Percentiles rank a stretch among this genome's conserved stretches.
phyloP scores from a whole-genome alignment of 1,140 invertebrate genomes.

The Drosophila mayri region DNA sequence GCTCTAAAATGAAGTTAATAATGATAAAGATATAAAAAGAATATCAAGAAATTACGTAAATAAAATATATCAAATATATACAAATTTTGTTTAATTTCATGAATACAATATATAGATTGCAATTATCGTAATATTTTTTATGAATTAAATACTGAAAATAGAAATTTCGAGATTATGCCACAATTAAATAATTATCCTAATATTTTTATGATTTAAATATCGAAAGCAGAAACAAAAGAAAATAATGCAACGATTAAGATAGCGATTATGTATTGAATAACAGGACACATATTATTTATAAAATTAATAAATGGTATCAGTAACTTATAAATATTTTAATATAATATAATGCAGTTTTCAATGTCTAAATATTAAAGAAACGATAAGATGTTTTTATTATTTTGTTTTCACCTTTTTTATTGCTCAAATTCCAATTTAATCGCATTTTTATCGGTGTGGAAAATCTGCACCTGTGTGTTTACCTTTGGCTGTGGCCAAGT shows the following conservation, averaged over 20 bases:
- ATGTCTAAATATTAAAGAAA: too few relatives aligned
- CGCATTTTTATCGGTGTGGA: conserved; percentile 10
- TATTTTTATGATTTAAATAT: neutral
- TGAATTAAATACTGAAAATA: too few relatives aligned
- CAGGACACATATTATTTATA: too few relatives aligned
- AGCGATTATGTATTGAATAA: neutral
- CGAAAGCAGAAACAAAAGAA: neutral
- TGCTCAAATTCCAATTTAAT: neutral
- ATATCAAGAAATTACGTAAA: neutral
- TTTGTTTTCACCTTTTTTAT: too few relatives aligned
- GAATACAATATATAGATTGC: too few relatives aligned
- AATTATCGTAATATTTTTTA: too few relatives aligned
- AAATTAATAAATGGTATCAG: too few relatives aligned
- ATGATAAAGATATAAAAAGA: too few relatives aligned
- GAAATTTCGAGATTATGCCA: neutral
- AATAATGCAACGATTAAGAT: neutral
- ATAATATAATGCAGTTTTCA: neutral
- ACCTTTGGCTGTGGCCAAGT: conserved; percentile 29
- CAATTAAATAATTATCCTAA: neutral
- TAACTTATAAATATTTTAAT: too few relatives aligned
- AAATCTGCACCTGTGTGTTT: conserved; percentile 60
- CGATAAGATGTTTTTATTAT: too few relatives aligned
- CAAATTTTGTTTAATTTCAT: neutral
- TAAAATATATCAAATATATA: too few relatives aligned
- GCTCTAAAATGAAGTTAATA: neutral